These are phyloP conservation scores for Drosophila picticornis DNA, from an alignment of 2,888 invertebrate genomes.

Conservation along the genomic window DNA sequence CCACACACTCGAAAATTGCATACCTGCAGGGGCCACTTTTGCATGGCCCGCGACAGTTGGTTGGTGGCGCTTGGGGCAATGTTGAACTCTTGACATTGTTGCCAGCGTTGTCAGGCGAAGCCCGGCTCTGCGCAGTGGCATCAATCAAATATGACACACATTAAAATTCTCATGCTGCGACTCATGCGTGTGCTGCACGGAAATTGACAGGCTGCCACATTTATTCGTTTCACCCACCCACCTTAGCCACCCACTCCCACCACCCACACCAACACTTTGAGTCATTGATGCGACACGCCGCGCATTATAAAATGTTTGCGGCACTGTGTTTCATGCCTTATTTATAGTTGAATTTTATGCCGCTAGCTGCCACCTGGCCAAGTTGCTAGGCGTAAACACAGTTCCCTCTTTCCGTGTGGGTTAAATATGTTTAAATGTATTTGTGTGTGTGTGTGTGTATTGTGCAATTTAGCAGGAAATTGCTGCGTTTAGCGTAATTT, in stretches of 20 bases:
- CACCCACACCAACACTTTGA: not conserved
- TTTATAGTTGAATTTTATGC: conserved; percentile 64
- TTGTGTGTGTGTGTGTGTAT: conserved; percentile 33
- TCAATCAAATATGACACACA: conserved; percentile 81
- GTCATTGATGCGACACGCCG: conserved; percentile 48
- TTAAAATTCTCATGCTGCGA: conserved; percentile 67
- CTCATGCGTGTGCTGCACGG: conserved; percentile 27
- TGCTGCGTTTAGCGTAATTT: conserved; percentile 78
- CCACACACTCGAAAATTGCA: conserved; percentile 69
- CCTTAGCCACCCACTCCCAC: not conserved
- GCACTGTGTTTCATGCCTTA: conserved; percentile 57
- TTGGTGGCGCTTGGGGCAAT: conserved; percentile 55
- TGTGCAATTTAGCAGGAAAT: conserved; percentile 74
- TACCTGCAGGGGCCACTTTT: conserved; percentile 70
- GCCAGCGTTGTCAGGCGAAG: conserved; percentile 23
- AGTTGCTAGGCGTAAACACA: conserved; percentile 27
- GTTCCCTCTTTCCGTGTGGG: not conserved
- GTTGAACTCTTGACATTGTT: conserved; percentile 79
- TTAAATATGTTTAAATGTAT: conserved; percentile 11
- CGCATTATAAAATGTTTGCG: conserved; percentile 61
- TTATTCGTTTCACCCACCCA: not conserved
- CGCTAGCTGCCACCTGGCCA: conserved; percentile 34
- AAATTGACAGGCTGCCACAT: conserved; percentile 59
- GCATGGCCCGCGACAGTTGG: conserved; percentile 44
- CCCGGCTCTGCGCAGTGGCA: conserved; percentile 36